Percentiles rank a stretch among this genome's conserved stretches.
These are phyloP conservation scores for Coreoperca whiteheadi DNA, from an alignment of 2,113 vertebrate genomes.

Conservation along the genomic window DNA sequence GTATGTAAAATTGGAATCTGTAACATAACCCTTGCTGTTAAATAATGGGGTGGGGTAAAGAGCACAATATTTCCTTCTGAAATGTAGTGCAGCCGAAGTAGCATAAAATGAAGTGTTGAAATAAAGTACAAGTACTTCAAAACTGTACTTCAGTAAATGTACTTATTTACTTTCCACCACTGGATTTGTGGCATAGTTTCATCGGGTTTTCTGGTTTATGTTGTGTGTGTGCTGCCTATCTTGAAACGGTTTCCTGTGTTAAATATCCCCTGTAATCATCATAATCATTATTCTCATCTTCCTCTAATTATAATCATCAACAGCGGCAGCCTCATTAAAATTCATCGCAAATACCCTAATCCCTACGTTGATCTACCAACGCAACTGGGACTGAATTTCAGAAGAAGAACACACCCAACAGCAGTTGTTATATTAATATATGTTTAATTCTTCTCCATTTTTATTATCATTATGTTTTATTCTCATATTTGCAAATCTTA, in stretches of 20 bases:
- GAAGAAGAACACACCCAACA: slow-evolving; percentile 47
- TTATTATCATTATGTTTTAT: slow-evolving; percentile 72
- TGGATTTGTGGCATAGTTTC: neutral
- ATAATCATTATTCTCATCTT: neutral
- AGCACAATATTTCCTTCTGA: neutral
- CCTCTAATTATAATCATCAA: neutral
- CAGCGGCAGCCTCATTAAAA: neutral
- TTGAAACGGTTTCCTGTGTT: neutral
- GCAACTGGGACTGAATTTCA: neutral
- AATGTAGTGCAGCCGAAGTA: neutral
- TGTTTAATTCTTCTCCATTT: slow-evolving; percentile 81
- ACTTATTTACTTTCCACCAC: neutral
- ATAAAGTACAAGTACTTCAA: neutral
- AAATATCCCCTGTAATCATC: neutral
- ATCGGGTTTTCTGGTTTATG: neutral
- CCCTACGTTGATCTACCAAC: too few species aligned
- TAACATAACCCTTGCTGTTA: neutral
- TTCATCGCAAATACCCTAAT: neutral
- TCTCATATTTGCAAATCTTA: slow-evolving; percentile 77
- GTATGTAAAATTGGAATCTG: neutral
- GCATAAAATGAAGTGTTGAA: too few species aligned
- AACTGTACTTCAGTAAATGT: neutral
- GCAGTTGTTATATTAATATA: slow-evolving; percentile 80
- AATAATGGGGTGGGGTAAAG: neutral
- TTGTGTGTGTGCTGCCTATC: neutral